Evolutionary conservation across 2,113 vertebrate genomes (phyloP).

Genomic region (Cheilinus undulatus): DNA sequence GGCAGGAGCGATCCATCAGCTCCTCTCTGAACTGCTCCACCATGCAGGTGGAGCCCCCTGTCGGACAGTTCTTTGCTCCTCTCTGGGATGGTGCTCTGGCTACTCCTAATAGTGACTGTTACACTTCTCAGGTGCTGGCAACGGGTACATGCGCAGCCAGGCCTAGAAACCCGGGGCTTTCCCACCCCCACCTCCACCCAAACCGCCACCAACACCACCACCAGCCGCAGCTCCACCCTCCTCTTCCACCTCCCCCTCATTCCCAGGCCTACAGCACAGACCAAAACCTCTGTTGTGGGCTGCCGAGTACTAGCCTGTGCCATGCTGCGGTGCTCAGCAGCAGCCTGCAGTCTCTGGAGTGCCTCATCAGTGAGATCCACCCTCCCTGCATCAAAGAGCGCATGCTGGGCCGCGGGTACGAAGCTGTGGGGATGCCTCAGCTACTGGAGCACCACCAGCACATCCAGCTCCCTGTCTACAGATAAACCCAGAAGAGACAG

Average conservation of each 20-base stretch:
- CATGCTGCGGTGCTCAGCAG: conserved; percentile 94
- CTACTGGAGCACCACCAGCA: conserved; percentile 95
- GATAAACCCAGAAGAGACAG: conserved; percentile 80
- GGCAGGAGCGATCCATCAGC: conserved; percentile 78
- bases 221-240: conserved; percentile 67
- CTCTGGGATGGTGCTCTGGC: conserved; percentile 91
- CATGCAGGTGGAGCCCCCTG: conserved; percentile 88
- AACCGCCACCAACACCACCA: conserved; percentile 59
- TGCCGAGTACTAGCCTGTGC: conserved; percentile 88
- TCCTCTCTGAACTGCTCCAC: conserved; percentile 87
- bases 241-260: conserved; percentile 52
- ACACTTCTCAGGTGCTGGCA: conserved; percentile 88
- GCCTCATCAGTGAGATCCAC: conserved; percentile 97
- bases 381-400: conserved; percentile 98
- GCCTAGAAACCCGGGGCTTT: conserved; percentile 77
- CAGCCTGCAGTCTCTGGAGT: conserved; percentile 97
- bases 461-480: conserved; percentile 95
- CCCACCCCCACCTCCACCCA: conserved; percentile 75
- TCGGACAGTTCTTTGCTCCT: conserved; percentile 88
- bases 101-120: conserved; percentile 92
- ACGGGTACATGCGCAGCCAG: conserved; percentile 75
- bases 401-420: conserved; percentile 97
- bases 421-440: conserved; percentile 90
- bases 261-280: conserved; percentile 72
- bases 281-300: conserved; percentile 83